A percentile compares a stretch with the other conserved stretches of the same genome.
Evolutionary conservation across 2,113 vertebrate species (phyloP).

Genomic region (Toxotes chatareus): DNA sequence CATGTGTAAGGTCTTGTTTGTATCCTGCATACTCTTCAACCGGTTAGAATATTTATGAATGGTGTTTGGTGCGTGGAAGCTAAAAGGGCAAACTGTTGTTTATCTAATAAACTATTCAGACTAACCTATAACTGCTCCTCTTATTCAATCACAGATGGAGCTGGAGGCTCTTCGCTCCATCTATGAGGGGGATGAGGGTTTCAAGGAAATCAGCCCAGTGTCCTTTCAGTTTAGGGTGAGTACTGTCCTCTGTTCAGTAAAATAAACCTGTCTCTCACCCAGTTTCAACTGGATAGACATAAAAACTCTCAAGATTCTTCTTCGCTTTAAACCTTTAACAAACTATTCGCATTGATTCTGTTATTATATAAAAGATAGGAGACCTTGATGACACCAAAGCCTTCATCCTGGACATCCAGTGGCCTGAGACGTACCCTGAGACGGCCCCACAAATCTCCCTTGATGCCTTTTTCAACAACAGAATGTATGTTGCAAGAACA

Average conservation of each 20-base stretch:
- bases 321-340: neutral
- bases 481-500: slow-evolving; percentile 86
- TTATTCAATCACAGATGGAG: slow-evolving; percentile 89
- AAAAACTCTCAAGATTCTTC: neutral
- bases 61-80: neutral
- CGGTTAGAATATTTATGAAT: neutral
- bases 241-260: neutral
- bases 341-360: neutral
- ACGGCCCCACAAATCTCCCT: slow-evolving; percentile 91
- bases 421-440: slow-evolving; percentile 95
- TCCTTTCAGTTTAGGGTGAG: slow-evolving; percentile 97
- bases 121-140: neutral
- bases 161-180: slow-evolving; percentile 96
- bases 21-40: neutral
- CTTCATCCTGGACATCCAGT: slow-evolving; percentile 93
- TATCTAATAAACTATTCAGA: neutral
- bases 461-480: slow-evolving; percentile 97
- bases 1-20: neutral
- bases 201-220: slow-evolving; percentile 92
- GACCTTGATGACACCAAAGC: slow-evolving; percentile 92
- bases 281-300: neutral
- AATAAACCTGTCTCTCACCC: neutral
- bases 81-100: neutral
- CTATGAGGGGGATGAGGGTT: slow-evolving; percentile 95
- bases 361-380: slow-evolving; percentile 87